Evolutionary conservation across 1,140 invertebrate species (phyloP).

Genomic region (Portunus trituberculatus): DNA sequence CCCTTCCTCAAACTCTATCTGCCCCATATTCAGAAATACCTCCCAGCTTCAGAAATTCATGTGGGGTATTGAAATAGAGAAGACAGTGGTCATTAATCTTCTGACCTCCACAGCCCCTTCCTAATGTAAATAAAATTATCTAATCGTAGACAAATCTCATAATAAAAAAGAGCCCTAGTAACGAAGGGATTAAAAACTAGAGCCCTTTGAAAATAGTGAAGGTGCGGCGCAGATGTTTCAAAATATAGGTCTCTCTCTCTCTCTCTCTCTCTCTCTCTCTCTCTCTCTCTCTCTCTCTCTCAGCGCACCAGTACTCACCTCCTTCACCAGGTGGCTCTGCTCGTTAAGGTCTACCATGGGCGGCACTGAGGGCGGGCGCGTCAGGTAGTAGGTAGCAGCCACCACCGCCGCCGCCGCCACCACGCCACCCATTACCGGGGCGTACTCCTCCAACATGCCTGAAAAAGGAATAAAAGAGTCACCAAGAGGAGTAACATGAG

Average conservation of each 20-base stretch:
- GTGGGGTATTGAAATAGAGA: too few species aligned
- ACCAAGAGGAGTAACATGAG: background rate
- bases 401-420: constrained; percentile 76
- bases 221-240: too few species aligned
- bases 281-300: constrained; percentile 41
- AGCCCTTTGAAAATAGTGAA: too few species aligned
- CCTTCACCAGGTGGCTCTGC: constrained; percentile 76
- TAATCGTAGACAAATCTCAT: too few species aligned
- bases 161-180: too few species aligned
- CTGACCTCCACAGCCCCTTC: too few species aligned
- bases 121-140: too few species aligned
- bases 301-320: constrained; percentile 54
- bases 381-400: constrained; percentile 77
- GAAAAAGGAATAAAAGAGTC: background rate
- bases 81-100: too few species aligned
- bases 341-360: constrained; percentile 78
- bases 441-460: constrained; percentile 75
- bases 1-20: too few species aligned
- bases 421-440: constrained; percentile 74
- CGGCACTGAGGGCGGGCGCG: constrained; percentile 77
- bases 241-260: constrained; percentile 52
- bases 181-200: too few species aligned
- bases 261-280: constrained; percentile 42
- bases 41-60: too few species aligned
- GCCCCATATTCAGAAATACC: too few species aligned